Percentiles rank a stretch among this genome's conserved stretches.
These are phyloP conservation scores for Cataglyphis albicans DNA, from an alignment of 2,888 invertebrate species.

Conservation along the genomic window DNA sequence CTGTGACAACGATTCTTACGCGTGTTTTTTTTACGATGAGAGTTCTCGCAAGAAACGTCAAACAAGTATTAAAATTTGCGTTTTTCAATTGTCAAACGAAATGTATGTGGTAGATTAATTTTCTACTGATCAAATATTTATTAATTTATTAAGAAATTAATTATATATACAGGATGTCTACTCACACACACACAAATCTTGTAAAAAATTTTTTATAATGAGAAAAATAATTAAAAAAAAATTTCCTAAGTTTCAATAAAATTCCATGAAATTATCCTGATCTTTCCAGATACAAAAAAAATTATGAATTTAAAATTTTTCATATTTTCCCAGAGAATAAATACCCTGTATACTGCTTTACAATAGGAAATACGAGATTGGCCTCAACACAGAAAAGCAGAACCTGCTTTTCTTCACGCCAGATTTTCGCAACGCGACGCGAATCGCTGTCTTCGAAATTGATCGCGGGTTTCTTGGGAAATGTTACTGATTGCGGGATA, in stretches of 20 bases:
- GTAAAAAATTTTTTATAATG: too few relatives aligned
- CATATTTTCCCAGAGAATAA: too few relatives aligned
- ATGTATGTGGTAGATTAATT: not conserved
- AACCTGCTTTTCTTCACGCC: not conserved
- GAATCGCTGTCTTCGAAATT: slow-evolving; percentile 19
- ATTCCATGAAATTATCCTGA: too few relatives aligned
- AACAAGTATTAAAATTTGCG: not conserved
- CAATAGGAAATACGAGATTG: not conserved
- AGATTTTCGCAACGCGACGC: slow-evolving; percentile 32
- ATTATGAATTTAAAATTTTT: too few relatives aligned
- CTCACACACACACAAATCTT: too few relatives aligned
- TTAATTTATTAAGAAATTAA: not conserved
- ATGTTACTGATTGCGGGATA: slow-evolving; percentile 29
- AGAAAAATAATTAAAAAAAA: too few relatives aligned
- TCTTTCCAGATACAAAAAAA: too few relatives aligned
- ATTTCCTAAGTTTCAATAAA: too few relatives aligned
- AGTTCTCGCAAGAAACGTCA: not conserved
- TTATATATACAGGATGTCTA: too few relatives aligned
- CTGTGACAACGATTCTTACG: not conserved
- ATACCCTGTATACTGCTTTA: not conserved
- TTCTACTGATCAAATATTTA: not conserved
- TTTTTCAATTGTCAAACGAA: not conserved
- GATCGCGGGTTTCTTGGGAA: slow-evolving; percentile 20
- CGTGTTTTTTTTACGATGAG: not conserved
- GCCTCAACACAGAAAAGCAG: not conserved